Evolutionary conservation across 64 coral and sea anemone genomes (phyloP), one percentile per base, ranked within the genome.

Genomic region (Stichodactyla mertensii): DNA sequence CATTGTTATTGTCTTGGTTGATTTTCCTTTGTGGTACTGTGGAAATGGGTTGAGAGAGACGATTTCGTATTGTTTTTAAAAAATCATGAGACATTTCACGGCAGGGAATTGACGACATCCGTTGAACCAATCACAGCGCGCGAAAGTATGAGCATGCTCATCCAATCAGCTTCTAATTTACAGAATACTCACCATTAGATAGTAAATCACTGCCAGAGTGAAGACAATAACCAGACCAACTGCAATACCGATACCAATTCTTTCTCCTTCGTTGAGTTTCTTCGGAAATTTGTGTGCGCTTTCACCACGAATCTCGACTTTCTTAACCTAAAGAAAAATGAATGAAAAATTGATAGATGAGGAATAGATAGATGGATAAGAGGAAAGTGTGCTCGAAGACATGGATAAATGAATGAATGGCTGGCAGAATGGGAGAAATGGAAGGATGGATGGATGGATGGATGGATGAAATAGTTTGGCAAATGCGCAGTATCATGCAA

Each of bases 171-270:
- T 45, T 45, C 60, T 15, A 16, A 1, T 7, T 66, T 61, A 16
- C 14, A 13, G 11, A 28, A 15, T 81, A 77, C 89, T 85, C 61
- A 90, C 89, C 53, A 86, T 0, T 6, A 36, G 12, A 7, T 52
- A 58, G 45, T 78, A 77, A 8, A 85, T 10, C 4, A 80, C 20
- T 13, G 71, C 2, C 0, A 86, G 7, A 12, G 84, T 16, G 4
- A 62, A 55, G 52, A 80, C 8, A 54, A 90, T 6, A 55, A 77
- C 57, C 27, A 90, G 27, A 19, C 67, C 70, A 57, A 90, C 22
- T 9, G 64, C 89, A 5, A 90, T 86, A 16, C 54, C 58, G 53
- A 90, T 90, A 8, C 89, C 83, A 20, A 90, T 79, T 4, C n/a
- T 82, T 45, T 86, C 28, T 6, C 16, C 36, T 61, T 86, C 89